These are phyloP conservation scores for Heliconius aoede DNA, from an alignment of 2,888 invertebrate genomes.

Conservation along the genomic window DNA sequence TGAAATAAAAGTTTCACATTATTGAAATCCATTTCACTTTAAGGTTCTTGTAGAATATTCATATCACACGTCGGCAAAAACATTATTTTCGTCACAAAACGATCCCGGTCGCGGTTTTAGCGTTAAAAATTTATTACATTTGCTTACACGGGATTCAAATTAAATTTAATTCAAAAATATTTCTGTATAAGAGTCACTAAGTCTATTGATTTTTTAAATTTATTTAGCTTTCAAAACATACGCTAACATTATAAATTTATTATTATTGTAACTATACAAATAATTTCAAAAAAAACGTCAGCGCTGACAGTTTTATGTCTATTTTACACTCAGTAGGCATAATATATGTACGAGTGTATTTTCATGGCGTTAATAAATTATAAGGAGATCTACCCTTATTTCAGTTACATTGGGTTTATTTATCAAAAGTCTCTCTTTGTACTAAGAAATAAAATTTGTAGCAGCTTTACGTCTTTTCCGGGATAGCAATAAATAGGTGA, in stretches of 20 bases:
- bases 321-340: constrained; percentile 5
- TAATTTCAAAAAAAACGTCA: too few species aligned
- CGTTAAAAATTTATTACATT: neutral
- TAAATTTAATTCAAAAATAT: constrained; percentile 8
- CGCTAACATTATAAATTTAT: too few species aligned
- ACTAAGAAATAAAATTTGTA: neutral
- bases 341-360: too few species aligned
- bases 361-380: constrained; percentile 20
- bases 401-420: neutral
- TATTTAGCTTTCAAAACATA: neutral
- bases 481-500: neutral
- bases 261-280: too few species aligned
- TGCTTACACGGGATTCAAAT: constrained; percentile 4
- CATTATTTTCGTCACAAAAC: neutral
- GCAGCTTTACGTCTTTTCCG: neutral
- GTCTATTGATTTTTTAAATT: neutral
- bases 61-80: neutral
- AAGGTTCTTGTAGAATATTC: neutral
- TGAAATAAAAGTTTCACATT: neutral
- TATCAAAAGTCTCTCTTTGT: constrained; percentile 1
- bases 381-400: constrained; percentile 5
- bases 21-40: neutral
- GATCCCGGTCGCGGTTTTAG: neutral
- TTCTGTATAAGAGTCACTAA: neutral
- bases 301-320: constrained; percentile 3